Base-by-base conservation (phyloP, 2,888 invertebrate species). In the Lasius fuliginosus region DNA sequence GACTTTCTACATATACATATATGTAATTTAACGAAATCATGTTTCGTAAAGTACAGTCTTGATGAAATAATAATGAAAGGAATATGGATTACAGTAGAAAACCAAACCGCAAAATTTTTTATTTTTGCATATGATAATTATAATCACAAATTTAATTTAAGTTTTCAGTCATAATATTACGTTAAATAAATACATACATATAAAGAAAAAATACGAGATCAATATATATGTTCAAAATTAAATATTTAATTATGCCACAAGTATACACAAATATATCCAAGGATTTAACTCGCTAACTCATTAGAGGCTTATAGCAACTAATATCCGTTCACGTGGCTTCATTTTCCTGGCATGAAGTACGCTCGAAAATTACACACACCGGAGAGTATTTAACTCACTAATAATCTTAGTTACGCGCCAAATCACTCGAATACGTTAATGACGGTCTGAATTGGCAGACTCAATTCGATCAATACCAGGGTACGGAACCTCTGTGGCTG, bases 341-440 rank as follows among this genome's bases (percentile, higher is more conserved):
- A 67, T 27, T 67, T 67, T 42, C 30, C 15, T 23, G n/a, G 33
- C 8, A 18, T 36, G 8, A 5, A 65, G 15, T 46, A 36, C 11
- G 33, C 1, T 18, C 6, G 15, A 3, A 42, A 42, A 42, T 46
- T 46, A 46, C 42, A 46, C 23, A 27, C 8, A 53, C 53, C n/a
- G 8, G n/a, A n/a, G 18, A 67, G 67, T 40, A 27, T 68, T 68
- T 42, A 67, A 49, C 64, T 49, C 46, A 23, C 75, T 64, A 64
- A 76, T 76, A 67, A 77, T 68, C 77, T 77, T 77, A 77, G 77
- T 77, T 23, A 68, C 27, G 40, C 68, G 68, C 65, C 53, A 77
- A 77, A 68, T 77, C 30, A 40, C 40, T 77, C 30, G 68, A 56
- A 68, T 68, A 56, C 67, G 15, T 68, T 77, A 68, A 68, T 68